phyloP scores from a whole-genome alignment of 2,797 vertebrate species.

The Malurus leucopterus region DNA sequence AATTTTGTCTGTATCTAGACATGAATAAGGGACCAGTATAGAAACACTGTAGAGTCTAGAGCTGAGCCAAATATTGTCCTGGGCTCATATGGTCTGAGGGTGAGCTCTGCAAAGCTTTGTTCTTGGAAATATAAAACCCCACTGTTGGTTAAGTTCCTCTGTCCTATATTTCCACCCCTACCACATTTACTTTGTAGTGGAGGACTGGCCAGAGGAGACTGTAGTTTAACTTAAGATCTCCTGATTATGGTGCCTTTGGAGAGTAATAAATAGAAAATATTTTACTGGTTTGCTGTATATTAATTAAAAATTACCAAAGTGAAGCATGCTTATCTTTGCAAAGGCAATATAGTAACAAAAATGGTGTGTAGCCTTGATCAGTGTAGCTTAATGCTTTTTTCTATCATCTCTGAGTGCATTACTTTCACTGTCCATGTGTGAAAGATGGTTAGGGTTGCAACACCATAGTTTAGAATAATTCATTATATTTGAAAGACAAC shows the following conservation, averaged over 20 bases:
- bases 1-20: neutral
- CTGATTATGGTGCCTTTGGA: neutral
- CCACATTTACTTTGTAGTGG: neutral
- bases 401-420: neutral
- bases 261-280: neutral
- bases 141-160: neutral
- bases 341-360: neutral
- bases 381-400: neutral
- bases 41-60: neutral
- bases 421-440: neutral
- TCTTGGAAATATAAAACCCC: neutral
- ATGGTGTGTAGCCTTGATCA: neutral
- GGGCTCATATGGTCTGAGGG: neutral
- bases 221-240: neutral
- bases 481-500: neutral
- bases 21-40: neutral
- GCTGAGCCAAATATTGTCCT: fast-evolving
- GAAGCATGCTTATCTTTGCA: neutral
- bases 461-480: neutral
- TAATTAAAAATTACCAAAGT: neutral
- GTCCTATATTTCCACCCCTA: neutral
- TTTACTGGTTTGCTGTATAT: neutral
- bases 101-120: neutral
- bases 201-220: neutral
- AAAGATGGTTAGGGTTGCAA: neutral